phyloP scores from a whole-genome alignment of 2,797 vertebrate genomes.

The Loriculus beryllinus region DNA sequence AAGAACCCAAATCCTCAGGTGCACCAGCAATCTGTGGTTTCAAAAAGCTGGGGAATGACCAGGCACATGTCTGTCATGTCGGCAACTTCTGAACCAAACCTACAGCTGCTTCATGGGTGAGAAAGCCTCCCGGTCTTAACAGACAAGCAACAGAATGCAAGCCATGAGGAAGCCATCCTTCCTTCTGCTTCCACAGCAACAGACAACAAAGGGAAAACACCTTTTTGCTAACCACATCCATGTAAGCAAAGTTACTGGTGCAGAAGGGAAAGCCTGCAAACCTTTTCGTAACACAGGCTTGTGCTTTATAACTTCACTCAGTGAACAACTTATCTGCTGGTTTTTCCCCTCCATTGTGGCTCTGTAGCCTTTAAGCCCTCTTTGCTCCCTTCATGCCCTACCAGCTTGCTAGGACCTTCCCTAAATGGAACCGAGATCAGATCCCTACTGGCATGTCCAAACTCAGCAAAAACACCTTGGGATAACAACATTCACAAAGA shows the following conservation, averaged over 20 bases:
- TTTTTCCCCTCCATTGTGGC: fast-evolving
- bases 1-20: neutral
- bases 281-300: neutral
- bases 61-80: neutral
- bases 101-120: neutral
- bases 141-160: neutral
- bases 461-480: neutral
- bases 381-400: neutral
- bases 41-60: neutral
- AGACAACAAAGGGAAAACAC: neutral
- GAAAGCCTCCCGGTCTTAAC: neutral
- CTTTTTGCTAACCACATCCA: neutral
- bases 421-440: neutral
- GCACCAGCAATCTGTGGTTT: neutral
- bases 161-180: neutral
- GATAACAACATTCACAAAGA: neutral
- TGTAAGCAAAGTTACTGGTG: neutral
- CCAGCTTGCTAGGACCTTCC: neutral
- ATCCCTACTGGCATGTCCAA: neutral
- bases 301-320: neutral
- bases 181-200: neutral
- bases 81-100: neutral
- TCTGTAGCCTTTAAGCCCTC: neutral
- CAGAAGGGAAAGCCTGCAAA: neutral
- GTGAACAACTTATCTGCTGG: neutral